Evolutionary conservation across 2,113 vertebrate species (phyloP).

Genomic region (Xiphorhynchus elegans): DNA sequence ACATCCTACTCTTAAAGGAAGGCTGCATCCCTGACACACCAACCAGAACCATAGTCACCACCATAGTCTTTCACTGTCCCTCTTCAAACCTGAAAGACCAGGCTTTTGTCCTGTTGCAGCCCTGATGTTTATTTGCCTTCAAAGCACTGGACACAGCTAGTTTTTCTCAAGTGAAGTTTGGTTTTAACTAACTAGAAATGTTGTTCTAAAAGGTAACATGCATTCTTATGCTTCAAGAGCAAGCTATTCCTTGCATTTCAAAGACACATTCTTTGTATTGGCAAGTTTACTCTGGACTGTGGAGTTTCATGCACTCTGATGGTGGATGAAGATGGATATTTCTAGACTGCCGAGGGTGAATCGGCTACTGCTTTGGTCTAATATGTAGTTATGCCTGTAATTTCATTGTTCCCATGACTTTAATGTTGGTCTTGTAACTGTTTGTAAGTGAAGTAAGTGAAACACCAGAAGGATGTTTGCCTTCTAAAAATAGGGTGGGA

Average conservation of each 20-base stretch:
- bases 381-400: neutral
- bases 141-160: neutral
- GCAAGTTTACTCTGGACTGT: neutral
- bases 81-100: neutral
- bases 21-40: neutral
- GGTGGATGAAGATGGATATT: neutral
- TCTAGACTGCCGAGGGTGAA: neutral
- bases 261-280: neutral
- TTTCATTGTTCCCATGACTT: neutral
- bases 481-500: neutral
- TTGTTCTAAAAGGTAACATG: neutral
- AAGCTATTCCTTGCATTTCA: neutral
- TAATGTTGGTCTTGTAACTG: neutral
- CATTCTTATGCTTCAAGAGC: neutral
- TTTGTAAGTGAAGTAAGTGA: no score
- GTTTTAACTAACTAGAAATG: neutral
- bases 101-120: neutral
- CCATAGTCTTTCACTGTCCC: neutral
- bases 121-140: neutral
- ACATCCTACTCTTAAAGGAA: neutral
- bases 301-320: neutral
- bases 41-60: neutral
- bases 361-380: neutral
- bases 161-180: neutral
- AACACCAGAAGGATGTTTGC: neutral